These are phyloP conservation scores for Galeruca laticollis DNA, from an alignment of 2,888 invertebrate genomes.

Conservation along the genomic window DNA sequence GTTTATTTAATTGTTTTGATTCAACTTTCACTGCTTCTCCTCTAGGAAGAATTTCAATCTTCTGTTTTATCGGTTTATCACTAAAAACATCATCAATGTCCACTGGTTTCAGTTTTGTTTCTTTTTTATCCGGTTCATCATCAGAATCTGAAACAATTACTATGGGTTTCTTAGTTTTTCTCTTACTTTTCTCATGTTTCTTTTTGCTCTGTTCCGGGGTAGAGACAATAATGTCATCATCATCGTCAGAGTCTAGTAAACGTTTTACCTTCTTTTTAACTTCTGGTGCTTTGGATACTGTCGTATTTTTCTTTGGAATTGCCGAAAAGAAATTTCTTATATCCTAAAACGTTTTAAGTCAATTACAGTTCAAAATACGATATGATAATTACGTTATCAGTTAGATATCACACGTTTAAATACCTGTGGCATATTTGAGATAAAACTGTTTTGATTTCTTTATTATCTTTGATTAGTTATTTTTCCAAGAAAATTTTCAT, in stretches of 20 bases:
- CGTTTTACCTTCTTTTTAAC: constrained; percentile 55
- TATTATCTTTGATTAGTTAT: not conserved
- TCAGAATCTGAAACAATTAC: constrained; percentile 55
- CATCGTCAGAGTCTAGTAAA: constrained; percentile 68
- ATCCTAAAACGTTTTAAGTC: constrained; percentile 68
- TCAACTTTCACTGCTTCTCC: constrained; percentile 37
- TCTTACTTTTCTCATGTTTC: constrained; percentile 50
- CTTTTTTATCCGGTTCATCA: constrained; percentile 51
- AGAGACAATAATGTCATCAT: constrained; percentile 72
- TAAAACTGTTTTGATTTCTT: not conserved
- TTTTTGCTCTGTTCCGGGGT: constrained; percentile 65
- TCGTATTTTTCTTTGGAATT: constrained; percentile 57
- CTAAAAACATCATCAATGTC: constrained; percentile 73
- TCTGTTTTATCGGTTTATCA: constrained; percentile 71
- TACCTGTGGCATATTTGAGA: constrained; percentile 8
- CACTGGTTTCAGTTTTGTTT: constrained; percentile 63
- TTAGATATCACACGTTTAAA: not conserved
- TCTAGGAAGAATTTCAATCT: constrained; percentile 59
- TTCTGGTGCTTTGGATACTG: constrained; percentile 37
- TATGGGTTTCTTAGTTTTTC: constrained; percentile 50
- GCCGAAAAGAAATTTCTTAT: constrained; percentile 73
- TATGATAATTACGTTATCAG: not conserved
- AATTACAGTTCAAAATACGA: constrained; percentile 17
- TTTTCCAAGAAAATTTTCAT: not conserved
- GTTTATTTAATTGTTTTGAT: constrained; percentile 51